A percentile compares a stretch with the other conserved stretches of the same genome.
These are phyloP conservation scores for Drosophila aldrichi DNA, from an alignment of 2,888 invertebrate species.

Conservation along the genomic window DNA sequence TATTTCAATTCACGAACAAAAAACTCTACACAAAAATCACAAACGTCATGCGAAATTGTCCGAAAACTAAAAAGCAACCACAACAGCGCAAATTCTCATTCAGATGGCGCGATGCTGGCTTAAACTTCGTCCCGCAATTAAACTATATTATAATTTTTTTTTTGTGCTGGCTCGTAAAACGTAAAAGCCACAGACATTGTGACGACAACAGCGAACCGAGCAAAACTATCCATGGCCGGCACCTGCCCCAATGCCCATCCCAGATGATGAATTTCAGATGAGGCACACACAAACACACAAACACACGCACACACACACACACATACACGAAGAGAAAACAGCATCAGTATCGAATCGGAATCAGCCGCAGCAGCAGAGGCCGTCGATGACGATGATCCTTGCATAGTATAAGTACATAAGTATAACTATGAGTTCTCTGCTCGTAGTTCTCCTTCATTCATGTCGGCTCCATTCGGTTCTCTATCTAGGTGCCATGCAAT, in stretches of 20 bases:
- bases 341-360: conserved; percentile 21
- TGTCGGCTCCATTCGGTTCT: conserved; percentile 37
- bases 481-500: conserved; percentile 51
- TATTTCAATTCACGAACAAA: background rate
- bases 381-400: conserved; percentile 69
- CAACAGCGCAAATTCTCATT: conserved; percentile 5
- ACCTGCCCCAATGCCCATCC: conserved; percentile 26
- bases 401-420: conserved; percentile 54
- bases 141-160: conserved; percentile 49
- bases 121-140: conserved; percentile 40
- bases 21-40: conserved; percentile 10
- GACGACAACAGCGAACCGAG: conserved; percentile 64
- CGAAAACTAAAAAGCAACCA: background rate
- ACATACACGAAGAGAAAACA: background rate
- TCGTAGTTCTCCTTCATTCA: conserved; percentile 76
- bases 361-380: conserved; percentile 17
- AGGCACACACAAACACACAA: conserved; percentile 16
- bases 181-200: conserved; percentile 72
- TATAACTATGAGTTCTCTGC: conserved; percentile 33
- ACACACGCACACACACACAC: conserved; percentile 6
- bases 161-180: conserved; percentile 61
- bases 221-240: conserved; percentile 15
- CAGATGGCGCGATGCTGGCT: conserved; percentile 21
- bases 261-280: conserved; percentile 33
- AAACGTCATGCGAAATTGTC: background rate